Evolutionary conservation across 2,888 invertebrate species (phyloP), one percentile per base, ranked within the genome.

Genomic region (Allolobophora icterica): DNA sequence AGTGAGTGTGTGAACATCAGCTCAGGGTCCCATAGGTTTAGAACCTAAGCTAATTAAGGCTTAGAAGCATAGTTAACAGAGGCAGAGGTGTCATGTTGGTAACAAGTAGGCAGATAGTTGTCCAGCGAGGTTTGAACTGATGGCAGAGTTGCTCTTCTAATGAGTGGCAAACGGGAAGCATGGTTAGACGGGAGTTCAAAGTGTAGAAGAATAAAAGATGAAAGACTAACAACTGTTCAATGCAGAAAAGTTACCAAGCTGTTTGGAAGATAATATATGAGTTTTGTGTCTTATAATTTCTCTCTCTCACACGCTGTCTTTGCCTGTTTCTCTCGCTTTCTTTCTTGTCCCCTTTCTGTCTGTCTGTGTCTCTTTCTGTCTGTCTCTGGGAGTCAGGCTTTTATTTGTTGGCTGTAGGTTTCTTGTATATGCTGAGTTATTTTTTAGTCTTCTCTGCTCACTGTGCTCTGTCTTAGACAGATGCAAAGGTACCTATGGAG

Each of bases 361-460:
- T 30, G 2, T 91, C 5, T 91, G 11, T 90, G 24, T 89, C 13
- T 38, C 89, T 91, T 8, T 89, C 42, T 87, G 24, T 90, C 90
- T n/a, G 34, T 83, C 71, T 71, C 24, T 71, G 24, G 45, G 45
- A 45, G 45, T 45, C 45, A 13, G 45, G 45, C 15, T 45, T 45
- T 13, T 19, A 30, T 71, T 71, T 71, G 71, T 71, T 71, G 71
- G 71, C n/a, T 71, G 71, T 8, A n/a, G 71, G n/a, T 71, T 30
- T 71, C 71, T 71, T 71, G 30, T 71, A 13, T 71, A n/a, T 71
- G n/a, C 71, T 71, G 30, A 71, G 30, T 71, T n/a, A 71, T 71
- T 30, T 71, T 24, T 52, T 4, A n/a, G 71, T n/a, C 30, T 30
- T 71, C 30, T 52, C 24, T 52, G 52, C 52, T 24, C 45, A 45